phyloP scores from a whole-genome alignment of 2,888 invertebrate genomes.

The Brachyptera risi region DNA sequence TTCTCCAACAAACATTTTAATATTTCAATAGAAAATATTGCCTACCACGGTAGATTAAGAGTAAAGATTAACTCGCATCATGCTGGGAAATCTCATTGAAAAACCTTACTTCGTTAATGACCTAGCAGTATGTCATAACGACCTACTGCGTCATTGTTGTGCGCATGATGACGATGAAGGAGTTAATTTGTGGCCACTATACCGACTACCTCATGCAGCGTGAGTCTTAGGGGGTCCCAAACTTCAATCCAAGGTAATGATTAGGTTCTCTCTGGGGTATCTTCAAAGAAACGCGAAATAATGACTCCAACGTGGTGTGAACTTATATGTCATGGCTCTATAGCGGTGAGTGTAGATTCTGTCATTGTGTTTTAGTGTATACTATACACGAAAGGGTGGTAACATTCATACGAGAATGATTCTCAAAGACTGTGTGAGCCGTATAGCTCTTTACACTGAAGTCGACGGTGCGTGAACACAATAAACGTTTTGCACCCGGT shows the following conservation, averaged over 20 bases:
- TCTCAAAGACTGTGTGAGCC: conserved; percentile 13
- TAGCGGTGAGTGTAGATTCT: neutral
- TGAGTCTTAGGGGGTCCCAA: conserved; percentile 2
- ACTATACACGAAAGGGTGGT: neutral
- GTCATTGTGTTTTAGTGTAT: neutral
- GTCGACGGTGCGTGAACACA: conserved; percentile 21
- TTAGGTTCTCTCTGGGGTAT: conserved; percentile 16
- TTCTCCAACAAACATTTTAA: neutral
- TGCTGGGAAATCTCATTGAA: conserved; percentile 8
- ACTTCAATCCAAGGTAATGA: conserved; percentile 11
- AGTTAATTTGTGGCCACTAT: conserved; percentile 30
- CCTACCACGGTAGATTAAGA: neutral
- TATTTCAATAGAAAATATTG: neutral
- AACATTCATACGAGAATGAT: conserved; percentile 6
- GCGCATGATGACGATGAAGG: conserved; percentile 18
- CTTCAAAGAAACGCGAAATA: conserved; percentile 13
- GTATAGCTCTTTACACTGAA: conserved; percentile 12
- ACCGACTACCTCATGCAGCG: conserved; percentile 12
- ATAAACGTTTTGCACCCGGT: conserved; percentile 11
- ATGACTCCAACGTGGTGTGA: conserved; percentile 13
- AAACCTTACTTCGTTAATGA: conserved; percentile 5
- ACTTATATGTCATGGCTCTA: neutral
- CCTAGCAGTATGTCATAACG: conserved; percentile 10
- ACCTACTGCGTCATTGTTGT: conserved; percentile 15
- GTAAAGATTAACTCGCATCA: neutral